Conservation (phyloP, 2,888 invertebrate genomes). For the Glyphotaelius pellucidus region DNA sequence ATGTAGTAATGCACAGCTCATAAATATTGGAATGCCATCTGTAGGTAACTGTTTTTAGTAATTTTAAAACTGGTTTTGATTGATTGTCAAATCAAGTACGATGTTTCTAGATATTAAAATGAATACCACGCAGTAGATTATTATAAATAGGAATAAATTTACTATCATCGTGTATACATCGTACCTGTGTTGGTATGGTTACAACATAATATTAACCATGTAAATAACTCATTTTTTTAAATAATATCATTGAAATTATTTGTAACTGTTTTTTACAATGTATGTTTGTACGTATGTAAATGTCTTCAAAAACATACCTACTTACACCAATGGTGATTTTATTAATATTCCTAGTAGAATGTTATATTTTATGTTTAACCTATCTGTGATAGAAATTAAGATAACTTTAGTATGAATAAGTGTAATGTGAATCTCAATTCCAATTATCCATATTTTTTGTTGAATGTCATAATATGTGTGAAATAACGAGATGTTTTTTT, state of each 20-base stretch:
- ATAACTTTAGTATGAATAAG: background rate
- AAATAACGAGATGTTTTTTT: background rate
- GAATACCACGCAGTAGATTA: background rate
- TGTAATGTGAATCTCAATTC: constrained; percentile 4
- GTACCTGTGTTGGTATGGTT: background rate
- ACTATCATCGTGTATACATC: background rate
- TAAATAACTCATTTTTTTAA: background rate
- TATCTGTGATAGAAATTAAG: constrained; percentile 26
- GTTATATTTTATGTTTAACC: constrained; percentile 10
- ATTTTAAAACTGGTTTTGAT: background rate
- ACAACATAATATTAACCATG: background rate
- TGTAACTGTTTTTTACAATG: too few species aligned
- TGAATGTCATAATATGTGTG: background rate
- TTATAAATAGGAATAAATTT: background rate
- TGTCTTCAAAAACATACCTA: background rate
- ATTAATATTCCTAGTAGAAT: background rate
- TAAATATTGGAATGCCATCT: too few species aligned
- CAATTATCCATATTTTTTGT: background rate
- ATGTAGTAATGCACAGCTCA: too few species aligned
- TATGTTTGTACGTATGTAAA: background rate
- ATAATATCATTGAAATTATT: background rate
- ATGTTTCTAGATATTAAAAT: background rate
- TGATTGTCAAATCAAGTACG: background rate
- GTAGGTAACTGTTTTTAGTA: background rate
- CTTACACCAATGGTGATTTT: background rate